Evolutionary conservation across 2,113 vertebrate species (phyloP), one percentile per base, ranked within the genome.

Genomic region (Stigmatopora nigra): DNA sequence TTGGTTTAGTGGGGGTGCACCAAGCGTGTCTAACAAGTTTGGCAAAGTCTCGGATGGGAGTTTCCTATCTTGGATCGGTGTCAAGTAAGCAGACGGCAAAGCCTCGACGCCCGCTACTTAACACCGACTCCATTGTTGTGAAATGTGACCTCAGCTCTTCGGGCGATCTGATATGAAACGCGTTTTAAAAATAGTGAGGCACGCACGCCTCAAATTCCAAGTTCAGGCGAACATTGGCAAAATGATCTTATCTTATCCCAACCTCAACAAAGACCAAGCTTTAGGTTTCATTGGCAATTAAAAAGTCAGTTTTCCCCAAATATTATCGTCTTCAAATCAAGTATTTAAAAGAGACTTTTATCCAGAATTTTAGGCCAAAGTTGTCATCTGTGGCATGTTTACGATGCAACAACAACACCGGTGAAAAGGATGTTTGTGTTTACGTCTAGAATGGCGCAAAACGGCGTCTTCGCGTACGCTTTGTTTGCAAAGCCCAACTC

Each of bases 401-500:
- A 65, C 72, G 71, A 77, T 74, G 80, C 82, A 70, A 49, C 31
- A 57, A 66, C 68, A 70, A 77, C 70, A 16, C 46, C 51, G 73
- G 13, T 63, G 4, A 69, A 7, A 63, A 79, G 75, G 79, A 81
- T 77, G 81, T 82, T 76, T 75, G 70, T 88, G 77, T 88, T 88
- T 84, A 85, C 73, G 79, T 86, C 79, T 78, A 64, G 52, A 47
- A 74, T 78, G 78, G 78, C 78, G 38, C 38, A 41, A 41, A 41
- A 7, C 38, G 38, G 38, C 38, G 79, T 76, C 82, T 67, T 71
- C 65, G 67, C 75, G 19, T 75, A 75, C 83, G 83, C 76, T 86
- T 84, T 87, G 72, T 74, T 56, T 56, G 25, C 25, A 56, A 71
- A 71, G 79, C 81, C 85, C 36, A 73, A 81, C 73, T 71, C 80